Evolutionary conservation across 2,888 invertebrate species (phyloP).

Genomic region (Chesias legatella): DNA sequence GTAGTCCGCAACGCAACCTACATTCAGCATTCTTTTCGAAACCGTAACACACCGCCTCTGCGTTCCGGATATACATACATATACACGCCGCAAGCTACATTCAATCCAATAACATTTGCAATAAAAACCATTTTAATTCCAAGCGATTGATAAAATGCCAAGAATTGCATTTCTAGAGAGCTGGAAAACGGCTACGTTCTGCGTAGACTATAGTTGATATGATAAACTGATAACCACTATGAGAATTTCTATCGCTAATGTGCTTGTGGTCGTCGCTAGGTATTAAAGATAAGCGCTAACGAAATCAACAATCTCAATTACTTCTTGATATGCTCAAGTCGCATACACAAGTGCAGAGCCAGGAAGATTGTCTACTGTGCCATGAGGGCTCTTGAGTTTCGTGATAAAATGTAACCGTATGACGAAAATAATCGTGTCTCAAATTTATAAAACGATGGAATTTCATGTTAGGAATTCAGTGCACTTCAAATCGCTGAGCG

Average conservation of each 20-base stretch:
- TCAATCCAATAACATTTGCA: slow-evolving; percentile 58
- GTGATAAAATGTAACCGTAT: not conserved
- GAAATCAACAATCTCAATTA: slow-evolving; percentile 6
- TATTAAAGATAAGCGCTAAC: slow-evolving; percentile 6
- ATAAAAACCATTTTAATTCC: slow-evolving; percentile 65
- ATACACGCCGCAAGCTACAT: slow-evolving; percentile 55
- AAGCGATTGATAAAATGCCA: slow-evolving; percentile 49
- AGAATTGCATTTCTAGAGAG: slow-evolving; percentile 72
- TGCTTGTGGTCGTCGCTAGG: not conserved
- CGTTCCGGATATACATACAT: slow-evolving; percentile 65
- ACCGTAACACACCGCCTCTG: slow-evolving; percentile 77
- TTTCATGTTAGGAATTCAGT: not conserved
- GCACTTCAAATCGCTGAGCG: not conserved
- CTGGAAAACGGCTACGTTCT: slow-evolving; percentile 56
- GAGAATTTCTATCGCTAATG: slow-evolving; percentile 12
- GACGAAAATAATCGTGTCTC: not conserved
- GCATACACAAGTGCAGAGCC: slow-evolving; percentile 1
- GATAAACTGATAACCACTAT: slow-evolving; percentile 47
- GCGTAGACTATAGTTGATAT: slow-evolving; percentile 49
- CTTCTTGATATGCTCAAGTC: not conserved
- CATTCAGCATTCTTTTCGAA: slow-evolving; percentile 80
- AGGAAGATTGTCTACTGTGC: not conserved
- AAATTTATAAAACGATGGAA: not conserved
- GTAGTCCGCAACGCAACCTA: slow-evolving; percentile 76
- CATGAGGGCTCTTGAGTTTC: not conserved